phyloP scores from a whole-genome alignment of 2,113 vertebrate genomes.

The Penelope pileata region DNA sequence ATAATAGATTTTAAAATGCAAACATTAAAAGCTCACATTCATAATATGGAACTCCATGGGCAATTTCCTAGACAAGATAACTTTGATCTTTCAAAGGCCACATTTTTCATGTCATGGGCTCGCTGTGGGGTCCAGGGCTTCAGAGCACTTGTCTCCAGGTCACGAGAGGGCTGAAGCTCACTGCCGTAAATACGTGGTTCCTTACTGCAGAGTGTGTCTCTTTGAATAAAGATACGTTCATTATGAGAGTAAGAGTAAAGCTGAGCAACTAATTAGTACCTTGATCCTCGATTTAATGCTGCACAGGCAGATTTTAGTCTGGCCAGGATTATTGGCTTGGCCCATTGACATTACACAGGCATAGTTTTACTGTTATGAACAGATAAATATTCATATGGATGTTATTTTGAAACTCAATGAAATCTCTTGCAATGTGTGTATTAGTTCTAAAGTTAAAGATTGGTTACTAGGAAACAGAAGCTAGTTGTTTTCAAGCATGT shows the following conservation, averaged over 20 bases:
- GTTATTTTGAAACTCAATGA: background rate
- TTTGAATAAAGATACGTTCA: background rate
- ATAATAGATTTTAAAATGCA: constrained; percentile 1
- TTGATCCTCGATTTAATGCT: background rate
- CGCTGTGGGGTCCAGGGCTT: background rate
- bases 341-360: background rate
- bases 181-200: background rate
- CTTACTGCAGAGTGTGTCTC: background rate
- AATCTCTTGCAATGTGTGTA: background rate
- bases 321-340: background rate
- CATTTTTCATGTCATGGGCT: background rate
- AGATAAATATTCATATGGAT: background rate
- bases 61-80: constrained; percentile 12
- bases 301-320: background rate
- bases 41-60: background rate
- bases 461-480: constrained; percentile 4
- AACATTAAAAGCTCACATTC: background rate
- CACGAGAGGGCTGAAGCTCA: background rate
- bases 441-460: background rate
- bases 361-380: background rate
- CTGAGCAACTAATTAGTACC: background rate
- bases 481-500: background rate
- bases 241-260: background rate
- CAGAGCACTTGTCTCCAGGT: background rate
- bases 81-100: background rate